A percentile compares a stretch with the other conserved stretches of the same genome.
Evolutionary conservation across 1,140 invertebrate genomes (phyloP).

Genomic region (Diorhabda sublineata): DNA sequence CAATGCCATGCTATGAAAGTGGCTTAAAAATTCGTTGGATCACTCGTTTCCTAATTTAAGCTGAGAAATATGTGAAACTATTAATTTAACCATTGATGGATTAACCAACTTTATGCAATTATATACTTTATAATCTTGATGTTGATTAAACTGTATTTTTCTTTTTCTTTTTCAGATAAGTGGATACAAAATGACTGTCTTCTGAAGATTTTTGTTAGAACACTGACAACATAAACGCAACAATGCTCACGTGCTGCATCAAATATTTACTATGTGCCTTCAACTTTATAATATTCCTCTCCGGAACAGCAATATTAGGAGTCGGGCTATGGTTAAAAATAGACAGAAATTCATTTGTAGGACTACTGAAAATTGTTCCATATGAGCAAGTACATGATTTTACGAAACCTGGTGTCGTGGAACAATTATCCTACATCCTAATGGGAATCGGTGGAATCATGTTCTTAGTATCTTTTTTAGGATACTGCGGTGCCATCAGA

Average conservation of each 20-base stretch:
- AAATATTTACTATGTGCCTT: slow-evolving; percentile 73
- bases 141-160: too few relatives aligned
- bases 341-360: slow-evolving; percentile 15
- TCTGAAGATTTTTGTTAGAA: too few relatives aligned
- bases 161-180: too few relatives aligned
- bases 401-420: slow-evolving; percentile 58
- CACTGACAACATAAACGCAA: neutral
- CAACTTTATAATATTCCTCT: slow-evolving; percentile 65
- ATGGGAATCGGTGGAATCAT: slow-evolving; percentile 76
- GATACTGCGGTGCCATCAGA: slow-evolving; percentile 80
- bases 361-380: slow-evolving; percentile 9
- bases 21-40: too few relatives aligned
- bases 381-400: slow-evolving; percentile 49
- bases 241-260: slow-evolving; percentile 39
- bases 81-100: too few relatives aligned
- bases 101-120: too few relatives aligned
- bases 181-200: too few relatives aligned
- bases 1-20: too few relatives aligned
- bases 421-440: slow-evolving; percentile 66
- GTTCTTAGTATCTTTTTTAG: slow-evolving; percentile 79
- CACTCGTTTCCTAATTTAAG: too few relatives aligned
- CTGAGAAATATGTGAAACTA: too few relatives aligned
- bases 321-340: slow-evolving; percentile 9
- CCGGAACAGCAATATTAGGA: slow-evolving; percentile 2
- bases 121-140: too few relatives aligned